phyloP scores from a whole-genome alignment of 2,888 invertebrate species.

The Cremastobaeus sp. region DNA sequence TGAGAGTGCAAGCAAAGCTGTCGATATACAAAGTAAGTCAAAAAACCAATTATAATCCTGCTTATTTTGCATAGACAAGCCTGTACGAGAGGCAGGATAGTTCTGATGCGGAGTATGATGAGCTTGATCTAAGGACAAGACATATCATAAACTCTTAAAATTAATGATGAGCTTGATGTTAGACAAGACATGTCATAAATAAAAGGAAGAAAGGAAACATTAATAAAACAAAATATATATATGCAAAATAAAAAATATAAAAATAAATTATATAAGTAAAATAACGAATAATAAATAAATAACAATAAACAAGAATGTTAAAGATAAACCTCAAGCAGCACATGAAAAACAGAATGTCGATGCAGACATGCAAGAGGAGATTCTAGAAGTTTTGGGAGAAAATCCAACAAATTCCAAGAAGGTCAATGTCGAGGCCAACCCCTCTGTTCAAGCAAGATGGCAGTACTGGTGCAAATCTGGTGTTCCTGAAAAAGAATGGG shows the following conservation, averaged over 20 bases:
- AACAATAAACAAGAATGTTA: background rate
- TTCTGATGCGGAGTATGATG: constrained; percentile 10
- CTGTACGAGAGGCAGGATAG: constrained; percentile 21
- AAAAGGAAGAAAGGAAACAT: too few relatives aligned
- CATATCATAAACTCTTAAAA: constrained; percentile 11
- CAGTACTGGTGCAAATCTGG: background rate
- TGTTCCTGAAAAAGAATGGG: constrained; percentile 5
- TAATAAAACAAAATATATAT: too few relatives aligned
- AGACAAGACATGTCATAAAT: constrained; percentile 4
- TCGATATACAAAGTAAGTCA: constrained; percentile 4
- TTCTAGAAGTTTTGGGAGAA: constrained; percentile 16
- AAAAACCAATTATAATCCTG: too few relatives aligned
- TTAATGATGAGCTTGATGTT: background rate
- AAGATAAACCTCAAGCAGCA: too few relatives aligned
- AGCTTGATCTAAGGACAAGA: constrained; percentile 19
- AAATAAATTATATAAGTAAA: too few relatives aligned
- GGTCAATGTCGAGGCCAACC: background rate
- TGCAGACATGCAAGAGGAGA: constrained; percentile 7
- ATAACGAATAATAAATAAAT: constrained; percentile 1
- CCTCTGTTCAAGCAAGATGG: constrained; percentile 12
- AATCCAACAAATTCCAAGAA: constrained; percentile 11
- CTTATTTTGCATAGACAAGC: constrained; percentile 3
- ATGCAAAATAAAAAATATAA: too few relatives aligned
- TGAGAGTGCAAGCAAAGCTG: too few relatives aligned
- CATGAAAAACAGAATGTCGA: background rate